Percentiles rank a stretch among this genome's conserved stretches.
These are phyloP conservation scores for Peromyscus leucopus DNA, from an alignment of 2,113 vertebrate genomes.

Conservation along the genomic window DNA sequence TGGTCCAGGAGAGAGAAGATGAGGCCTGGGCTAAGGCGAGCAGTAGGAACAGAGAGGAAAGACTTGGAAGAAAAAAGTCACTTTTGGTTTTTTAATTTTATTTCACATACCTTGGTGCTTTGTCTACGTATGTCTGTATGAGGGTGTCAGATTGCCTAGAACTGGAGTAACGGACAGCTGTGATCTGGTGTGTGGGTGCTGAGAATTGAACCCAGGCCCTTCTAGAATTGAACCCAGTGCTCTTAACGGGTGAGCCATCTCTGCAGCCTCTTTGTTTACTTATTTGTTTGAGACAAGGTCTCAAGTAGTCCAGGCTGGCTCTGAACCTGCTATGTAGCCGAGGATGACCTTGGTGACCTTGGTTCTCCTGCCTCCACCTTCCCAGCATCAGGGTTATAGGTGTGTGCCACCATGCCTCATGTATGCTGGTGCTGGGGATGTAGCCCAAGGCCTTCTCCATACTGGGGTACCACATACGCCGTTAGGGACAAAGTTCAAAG, in stretches of 20 bases:
- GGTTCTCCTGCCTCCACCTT: neutral
- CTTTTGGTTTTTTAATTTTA: neutral
- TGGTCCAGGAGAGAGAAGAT: neutral
- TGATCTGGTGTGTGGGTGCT: neutral
- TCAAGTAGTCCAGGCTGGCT: neutral
- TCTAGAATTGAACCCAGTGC: neutral
- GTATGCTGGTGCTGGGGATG: neutral
- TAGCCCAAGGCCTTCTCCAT: neutral
- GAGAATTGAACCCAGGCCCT: neutral
- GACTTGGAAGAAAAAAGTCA: neutral
- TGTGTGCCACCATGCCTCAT: neutral
- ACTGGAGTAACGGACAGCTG: neutral
- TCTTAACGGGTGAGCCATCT: neutral
- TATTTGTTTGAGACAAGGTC: neutral
- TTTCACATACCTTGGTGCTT: neutral
- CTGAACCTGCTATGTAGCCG: neutral
- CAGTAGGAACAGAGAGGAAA: neutral
- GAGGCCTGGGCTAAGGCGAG: neutral
- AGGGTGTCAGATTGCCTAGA: neutral
- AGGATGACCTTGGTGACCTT: neutral
- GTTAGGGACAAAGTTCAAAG: neutral
- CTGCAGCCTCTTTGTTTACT: neutral
- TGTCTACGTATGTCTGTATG: neutral
- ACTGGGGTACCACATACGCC: no score
- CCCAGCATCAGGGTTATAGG: neutral